A percentile compares a stretch with the other conserved stretches of the same genome.
These are phyloP conservation scores for Neodiprion lecontei DNA, from an alignment of 1,140 invertebrate species.

Conservation along the genomic window DNA sequence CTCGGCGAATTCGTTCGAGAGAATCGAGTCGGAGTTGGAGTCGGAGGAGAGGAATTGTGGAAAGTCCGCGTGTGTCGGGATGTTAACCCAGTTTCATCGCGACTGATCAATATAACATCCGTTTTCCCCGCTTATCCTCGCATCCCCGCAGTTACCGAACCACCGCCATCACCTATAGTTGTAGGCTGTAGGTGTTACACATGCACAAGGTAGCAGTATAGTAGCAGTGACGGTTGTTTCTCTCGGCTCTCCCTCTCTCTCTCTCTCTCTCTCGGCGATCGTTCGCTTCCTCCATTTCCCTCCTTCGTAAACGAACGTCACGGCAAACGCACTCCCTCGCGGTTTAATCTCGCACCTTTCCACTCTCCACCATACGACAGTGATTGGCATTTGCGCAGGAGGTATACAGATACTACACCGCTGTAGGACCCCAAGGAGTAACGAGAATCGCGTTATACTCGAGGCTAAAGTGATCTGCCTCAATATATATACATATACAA, in stretches of 20 bases:
- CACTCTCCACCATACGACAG: no score
- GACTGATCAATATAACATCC: background rate
- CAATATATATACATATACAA: no score
- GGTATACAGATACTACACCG: no score
- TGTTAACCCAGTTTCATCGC: constrained; percentile 1
- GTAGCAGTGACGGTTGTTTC: background rate
- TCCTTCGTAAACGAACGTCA: no score
- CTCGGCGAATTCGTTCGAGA: background rate
- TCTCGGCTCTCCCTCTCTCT: background rate
- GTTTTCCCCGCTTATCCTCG: background rate
- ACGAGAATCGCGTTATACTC: no score
- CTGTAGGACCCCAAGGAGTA: no score
- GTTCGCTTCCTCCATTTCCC: no score
- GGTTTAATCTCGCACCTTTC: no score
- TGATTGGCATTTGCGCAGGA: no score
- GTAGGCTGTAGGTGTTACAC: background rate
- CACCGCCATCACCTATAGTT: background rate
- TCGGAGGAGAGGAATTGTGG: background rate
- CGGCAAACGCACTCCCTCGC: no score
- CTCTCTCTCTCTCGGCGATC: background rate
- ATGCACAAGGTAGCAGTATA: background rate
- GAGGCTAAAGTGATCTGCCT: no score
- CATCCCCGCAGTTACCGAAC: background rate
- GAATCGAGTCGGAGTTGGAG: background rate
- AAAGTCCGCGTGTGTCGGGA: background rate